phyloP scores from a whole-genome alignment of 2,888 invertebrate genomes.

The Cosmia trapezina region DNA sequence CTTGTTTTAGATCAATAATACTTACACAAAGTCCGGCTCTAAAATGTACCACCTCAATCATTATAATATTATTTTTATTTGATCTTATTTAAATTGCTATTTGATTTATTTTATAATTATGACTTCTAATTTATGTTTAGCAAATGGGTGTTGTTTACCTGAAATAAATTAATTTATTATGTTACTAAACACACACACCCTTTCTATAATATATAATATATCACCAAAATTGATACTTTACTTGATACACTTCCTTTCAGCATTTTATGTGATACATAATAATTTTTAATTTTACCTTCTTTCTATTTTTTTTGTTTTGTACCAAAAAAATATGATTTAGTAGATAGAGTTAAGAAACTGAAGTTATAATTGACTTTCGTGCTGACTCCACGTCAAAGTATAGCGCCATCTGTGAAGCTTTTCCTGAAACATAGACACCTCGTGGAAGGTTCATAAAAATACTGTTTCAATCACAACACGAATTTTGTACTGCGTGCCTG shows the following conservation, averaged over 20 bases:
- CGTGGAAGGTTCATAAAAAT: neutral
- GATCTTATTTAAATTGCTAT: too few species aligned
- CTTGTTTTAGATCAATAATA: neutral
- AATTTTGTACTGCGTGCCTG: neutral
- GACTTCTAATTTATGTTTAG: too few species aligned
- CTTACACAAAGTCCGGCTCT: neutral
- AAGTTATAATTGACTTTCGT: neutral
- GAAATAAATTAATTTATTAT: too few species aligned
- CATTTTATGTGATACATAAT: neutral
- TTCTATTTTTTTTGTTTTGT: neutral
- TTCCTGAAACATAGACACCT: conserved; percentile 9
- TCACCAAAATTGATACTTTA: neutral
- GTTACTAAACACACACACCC: neutral
- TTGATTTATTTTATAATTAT: too few species aligned
- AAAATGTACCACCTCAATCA: neutral
- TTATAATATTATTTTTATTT: neutral
- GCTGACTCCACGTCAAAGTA: neutral
- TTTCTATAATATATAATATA: too few species aligned
- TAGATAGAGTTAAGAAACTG: neutral
- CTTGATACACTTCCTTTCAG: neutral
- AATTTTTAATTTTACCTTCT: neutral
- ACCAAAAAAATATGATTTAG: neutral
- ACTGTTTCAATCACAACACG: neutral
- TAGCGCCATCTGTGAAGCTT: conserved; percentile 9
- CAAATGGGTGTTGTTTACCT: too few species aligned